These are phyloP conservation scores for Rhineura floridana DNA, from an alignment of 2,113 vertebrate genomes.

Conservation along the genomic window DNA sequence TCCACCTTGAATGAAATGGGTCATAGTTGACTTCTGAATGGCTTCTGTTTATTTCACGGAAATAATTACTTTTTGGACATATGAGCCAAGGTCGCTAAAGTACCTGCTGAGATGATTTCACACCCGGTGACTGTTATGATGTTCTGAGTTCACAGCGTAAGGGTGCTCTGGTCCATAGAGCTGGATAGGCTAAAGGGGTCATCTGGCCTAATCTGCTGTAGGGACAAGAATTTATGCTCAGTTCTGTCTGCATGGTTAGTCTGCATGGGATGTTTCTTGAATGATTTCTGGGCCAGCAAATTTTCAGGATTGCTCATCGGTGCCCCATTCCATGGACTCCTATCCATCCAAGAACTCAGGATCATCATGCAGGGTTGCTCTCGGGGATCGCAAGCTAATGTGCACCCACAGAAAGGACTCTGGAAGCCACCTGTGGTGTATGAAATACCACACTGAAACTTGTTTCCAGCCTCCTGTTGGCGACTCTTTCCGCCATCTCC, in stretches of 20 bases:
- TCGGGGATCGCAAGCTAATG: too few species aligned
- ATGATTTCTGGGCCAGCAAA: background rate
- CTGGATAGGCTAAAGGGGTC: too few species aligned
- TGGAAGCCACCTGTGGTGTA: too few species aligned
- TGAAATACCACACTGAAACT: background rate
- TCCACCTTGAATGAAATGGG: conserved; percentile 54
- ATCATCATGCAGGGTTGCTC: too few species aligned
- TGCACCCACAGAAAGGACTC: background rate
- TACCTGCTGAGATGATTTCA: background rate
- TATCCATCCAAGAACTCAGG: background rate
- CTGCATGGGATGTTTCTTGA: too few species aligned
- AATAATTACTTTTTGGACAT: background rate
- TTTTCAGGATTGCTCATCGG: background rate
- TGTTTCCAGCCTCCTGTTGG: background rate
- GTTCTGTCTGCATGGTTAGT: background rate
- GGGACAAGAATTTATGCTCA: background rate
- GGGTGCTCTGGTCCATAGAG: background rate
- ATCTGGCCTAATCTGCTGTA: too few species aligned
- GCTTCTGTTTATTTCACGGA: conserved; percentile 26
- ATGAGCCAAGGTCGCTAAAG: background rate
- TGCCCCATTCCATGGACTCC: fast-evolving
- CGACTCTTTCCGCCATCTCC: background rate
- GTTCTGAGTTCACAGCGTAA: fast-evolving
- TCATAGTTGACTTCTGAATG: conserved; percentile 26
- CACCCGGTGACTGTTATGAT: fast-evolving